Percentiles rank a stretch among this genome's conserved stretches.
These are phyloP conservation scores for Rhizomys pruinosus DNA, from an alignment of 2,113 vertebrate species.

Conservation along the genomic window DNA sequence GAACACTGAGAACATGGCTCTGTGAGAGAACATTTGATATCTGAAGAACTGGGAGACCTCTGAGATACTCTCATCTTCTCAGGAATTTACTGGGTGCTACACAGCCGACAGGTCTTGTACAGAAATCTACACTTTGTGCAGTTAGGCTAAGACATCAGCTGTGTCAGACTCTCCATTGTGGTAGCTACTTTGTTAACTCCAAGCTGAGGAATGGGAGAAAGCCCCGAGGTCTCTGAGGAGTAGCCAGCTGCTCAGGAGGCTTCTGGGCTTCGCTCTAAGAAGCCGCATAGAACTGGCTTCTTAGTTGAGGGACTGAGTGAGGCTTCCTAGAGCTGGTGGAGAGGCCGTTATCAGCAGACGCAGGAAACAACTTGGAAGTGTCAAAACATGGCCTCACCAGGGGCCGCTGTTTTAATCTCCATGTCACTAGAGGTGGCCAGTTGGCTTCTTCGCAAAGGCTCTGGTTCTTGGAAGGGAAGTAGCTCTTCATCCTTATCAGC, in stretches of 20 bases:
- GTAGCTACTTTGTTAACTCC: fast-evolving
- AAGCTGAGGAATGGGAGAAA: not conserved
- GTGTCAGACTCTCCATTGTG: fast-evolving
- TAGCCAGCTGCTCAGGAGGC: not conserved
- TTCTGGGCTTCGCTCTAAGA: not conserved
- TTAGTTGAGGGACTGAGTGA: not conserved
- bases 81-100: not conserved
- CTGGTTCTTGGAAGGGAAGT: slow-evolving; percentile 44
- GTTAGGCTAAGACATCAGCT: no score
- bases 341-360: not conserved
- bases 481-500: not conserved
- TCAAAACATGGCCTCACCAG: not conserved
- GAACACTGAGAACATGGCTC: no score
- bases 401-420: not conserved
- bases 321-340: no score
- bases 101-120: not conserved
- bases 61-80: not conserved
- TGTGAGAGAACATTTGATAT: no score
- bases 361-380: not conserved
- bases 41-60: not conserved
- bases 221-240: not conserved
- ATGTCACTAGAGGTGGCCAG: not conserved
- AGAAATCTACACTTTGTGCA: not conserved
- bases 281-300: not conserved
- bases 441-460: not conserved